These are phyloP conservation scores for Pangasius krempfi DNA, from an alignment of 2,797 vertebrate genomes.

Conservation along the genomic window DNA sequence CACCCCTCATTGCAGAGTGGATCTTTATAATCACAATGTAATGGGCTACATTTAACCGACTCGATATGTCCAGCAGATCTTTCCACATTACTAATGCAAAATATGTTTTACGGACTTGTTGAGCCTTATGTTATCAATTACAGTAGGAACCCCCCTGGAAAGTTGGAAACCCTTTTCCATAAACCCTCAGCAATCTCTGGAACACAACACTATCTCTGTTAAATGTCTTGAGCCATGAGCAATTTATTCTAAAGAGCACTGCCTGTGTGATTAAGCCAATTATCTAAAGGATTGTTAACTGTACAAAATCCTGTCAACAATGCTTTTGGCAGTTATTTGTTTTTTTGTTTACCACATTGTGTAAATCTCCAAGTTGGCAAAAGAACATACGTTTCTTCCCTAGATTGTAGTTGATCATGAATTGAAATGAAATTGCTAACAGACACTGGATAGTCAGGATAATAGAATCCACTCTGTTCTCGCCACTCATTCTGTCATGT, in stretches of 20 bases:
- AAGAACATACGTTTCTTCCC: neutral
- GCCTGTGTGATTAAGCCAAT: slow-evolving; percentile 4
- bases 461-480: neutral
- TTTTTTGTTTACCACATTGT: slow-evolving; percentile 1
- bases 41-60: slow-evolving; percentile 29
- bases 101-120: slow-evolving; percentile 34
- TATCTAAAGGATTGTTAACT: slow-evolving; percentile 11
- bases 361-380: slow-evolving; percentile 14
- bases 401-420: slow-evolving; percentile 8
- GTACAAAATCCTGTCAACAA: slow-evolving; percentile 22
- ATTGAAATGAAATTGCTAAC: slow-evolving; percentile 12
- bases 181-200: slow-evolving; percentile 29
- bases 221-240: slow-evolving; percentile 29
- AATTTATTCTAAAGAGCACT: slow-evolving; percentile 28
- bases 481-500: neutral
- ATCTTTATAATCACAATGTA: slow-evolving; percentile 36
- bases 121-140: slow-evolving; percentile 54
- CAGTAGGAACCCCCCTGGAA: slow-evolving; percentile 47
- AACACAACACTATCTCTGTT: slow-evolving; percentile 3
- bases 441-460: neutral
- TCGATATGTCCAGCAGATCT: slow-evolving; percentile 34
- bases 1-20: slow-evolving; percentile 2
- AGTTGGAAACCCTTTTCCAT: slow-evolving; percentile 46
- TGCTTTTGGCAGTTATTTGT: slow-evolving; percentile 16
- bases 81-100: slow-evolving; percentile 27